Evolutionary conservation across 2,113 vertebrate genomes (phyloP), one percentile per base, ranked within the genome.

Genomic region (Thunnus maccoyii): DNA sequence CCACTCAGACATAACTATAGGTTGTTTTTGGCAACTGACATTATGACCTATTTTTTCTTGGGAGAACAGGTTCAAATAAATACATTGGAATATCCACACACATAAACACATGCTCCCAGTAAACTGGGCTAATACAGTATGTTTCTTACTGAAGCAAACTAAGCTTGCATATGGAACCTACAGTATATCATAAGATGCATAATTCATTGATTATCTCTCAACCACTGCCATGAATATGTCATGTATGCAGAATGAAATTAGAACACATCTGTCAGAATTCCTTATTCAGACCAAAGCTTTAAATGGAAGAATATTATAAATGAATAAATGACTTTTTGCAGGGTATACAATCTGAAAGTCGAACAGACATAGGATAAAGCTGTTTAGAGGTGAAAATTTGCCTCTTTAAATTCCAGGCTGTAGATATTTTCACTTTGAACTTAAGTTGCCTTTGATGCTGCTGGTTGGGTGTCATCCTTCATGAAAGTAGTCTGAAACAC

Each of bases 351-450:
- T 83, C 52, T 54, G 44, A 32, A 64, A 16, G 17, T 83, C 86
- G 60, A 77, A 72, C 18, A 76, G 56, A 71, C 57, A 72, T 36
- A 76, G 65, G 69, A 57, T 73, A 62, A 81, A 71, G n/a, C 56
- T 32, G 51, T 65, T 63, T 70, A 10, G 48, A 77, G 67, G 72
- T n/a, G 11, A 64, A 76, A 46, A 30, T 58, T n/a, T 69, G 22
- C 48, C 52, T 72, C 52, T 87, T 78, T 80, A 77, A 73, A 87
- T 91, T 85, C 57, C 61, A 75, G 63, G 16, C 65, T 55, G 72
- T 6, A 17, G 82, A 74, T 85, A 32, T 72, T 86, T 79, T 83
- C 36, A 32, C 78, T 89, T 86, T 84, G 81, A 90, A 85, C 64
- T 61, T 54, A 58, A 69, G 57, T 73, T 85, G 76, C 68, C 58